Conservation (phyloP, 2,888 invertebrate species). For the Icerya purchasi region DNA sequence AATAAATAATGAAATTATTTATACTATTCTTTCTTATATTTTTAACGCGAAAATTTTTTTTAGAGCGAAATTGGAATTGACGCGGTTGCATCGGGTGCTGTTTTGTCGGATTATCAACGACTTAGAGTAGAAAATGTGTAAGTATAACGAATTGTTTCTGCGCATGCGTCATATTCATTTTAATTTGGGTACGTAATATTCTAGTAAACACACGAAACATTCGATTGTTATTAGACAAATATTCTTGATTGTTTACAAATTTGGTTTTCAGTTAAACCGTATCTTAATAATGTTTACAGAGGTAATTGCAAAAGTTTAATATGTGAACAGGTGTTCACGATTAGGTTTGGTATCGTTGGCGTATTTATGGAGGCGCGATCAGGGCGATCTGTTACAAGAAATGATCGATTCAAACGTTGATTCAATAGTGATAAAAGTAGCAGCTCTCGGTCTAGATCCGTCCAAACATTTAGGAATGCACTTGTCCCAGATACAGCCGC, state of each 20-base stretch:
- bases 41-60: no score
- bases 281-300: neutral
- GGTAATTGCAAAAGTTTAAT: neutral
- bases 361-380: constrained; percentile 91
- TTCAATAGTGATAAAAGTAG: constrained; percentile 93
- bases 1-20: no score
- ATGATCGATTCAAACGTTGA: constrained; percentile 86
- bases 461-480: constrained; percentile 67
- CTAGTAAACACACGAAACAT: no score
- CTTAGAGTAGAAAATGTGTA: constrained; percentile 94
- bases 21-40: no score
- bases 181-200: no score
- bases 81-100: constrained; percentile 92
- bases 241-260: neutral
- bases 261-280: neutral
- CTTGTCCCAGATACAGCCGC: constrained; percentile 63
- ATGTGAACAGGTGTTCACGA: constrained; percentile 50
- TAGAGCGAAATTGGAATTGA: constrained; percentile 44
- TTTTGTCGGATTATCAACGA: constrained; percentile 95
- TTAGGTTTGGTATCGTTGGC: constrained; percentile 72
- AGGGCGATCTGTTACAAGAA: constrained; percentile 78
- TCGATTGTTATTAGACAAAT: no score
- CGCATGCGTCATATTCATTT: no score
- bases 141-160: no score
- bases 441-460: constrained; percentile 75